Evolutionary conservation across 2,888 invertebrate genomes (phyloP).

Genomic region (Mythimna vitellina): DNA sequence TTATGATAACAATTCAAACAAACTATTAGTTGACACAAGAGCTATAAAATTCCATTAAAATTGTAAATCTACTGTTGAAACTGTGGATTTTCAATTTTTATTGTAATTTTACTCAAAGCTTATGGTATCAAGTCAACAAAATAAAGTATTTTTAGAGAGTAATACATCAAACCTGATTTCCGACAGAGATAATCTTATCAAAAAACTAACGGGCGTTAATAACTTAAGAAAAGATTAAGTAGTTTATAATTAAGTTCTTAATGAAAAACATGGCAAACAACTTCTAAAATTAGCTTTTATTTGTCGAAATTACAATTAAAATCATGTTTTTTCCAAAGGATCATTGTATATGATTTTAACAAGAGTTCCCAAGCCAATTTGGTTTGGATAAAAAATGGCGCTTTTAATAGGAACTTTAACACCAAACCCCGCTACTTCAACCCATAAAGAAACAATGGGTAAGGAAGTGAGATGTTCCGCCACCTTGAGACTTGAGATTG

Average conservation of each 20-base stretch:
- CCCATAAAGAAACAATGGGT: slow-evolving; percentile 64
- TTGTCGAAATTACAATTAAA: slow-evolving; percentile 20
- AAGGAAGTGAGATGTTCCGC: slow-evolving; percentile 65
- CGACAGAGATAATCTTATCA: slow-evolving; percentile 14
- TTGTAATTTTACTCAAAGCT: no score
- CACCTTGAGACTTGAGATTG: slow-evolving; percentile 62
- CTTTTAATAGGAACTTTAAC: slow-evolving; percentile 59
- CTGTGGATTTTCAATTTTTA: no score
- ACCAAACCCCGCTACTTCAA: slow-evolving; percentile 62
- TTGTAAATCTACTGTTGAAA: no score
- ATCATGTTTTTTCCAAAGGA: slow-evolving; percentile 37
- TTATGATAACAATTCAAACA: no score
- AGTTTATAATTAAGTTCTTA: slow-evolving; percentile 32
- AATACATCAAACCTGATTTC: slow-evolving; percentile 17
- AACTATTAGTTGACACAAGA: no score
- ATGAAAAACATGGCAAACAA: slow-evolving; percentile 9
- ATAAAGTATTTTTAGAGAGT: slow-evolving; percentile 5
- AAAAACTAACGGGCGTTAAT: slow-evolving; percentile 41
- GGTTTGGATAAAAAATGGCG: slow-evolving; percentile 49
- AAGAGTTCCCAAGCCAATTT: slow-evolving; percentile 57
- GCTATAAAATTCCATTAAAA: no score
- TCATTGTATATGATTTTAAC: slow-evolving; percentile 43
- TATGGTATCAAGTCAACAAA: not conserved
- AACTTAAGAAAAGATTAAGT: slow-evolving; percentile 19
- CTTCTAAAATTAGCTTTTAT: slow-evolving; percentile 10